A percentile compares a stretch with the other conserved stretches of the same genome.
Evolutionary conservation across 2,113 vertebrate genomes (phyloP).

Genomic region (Pongo abelii): DNA sequence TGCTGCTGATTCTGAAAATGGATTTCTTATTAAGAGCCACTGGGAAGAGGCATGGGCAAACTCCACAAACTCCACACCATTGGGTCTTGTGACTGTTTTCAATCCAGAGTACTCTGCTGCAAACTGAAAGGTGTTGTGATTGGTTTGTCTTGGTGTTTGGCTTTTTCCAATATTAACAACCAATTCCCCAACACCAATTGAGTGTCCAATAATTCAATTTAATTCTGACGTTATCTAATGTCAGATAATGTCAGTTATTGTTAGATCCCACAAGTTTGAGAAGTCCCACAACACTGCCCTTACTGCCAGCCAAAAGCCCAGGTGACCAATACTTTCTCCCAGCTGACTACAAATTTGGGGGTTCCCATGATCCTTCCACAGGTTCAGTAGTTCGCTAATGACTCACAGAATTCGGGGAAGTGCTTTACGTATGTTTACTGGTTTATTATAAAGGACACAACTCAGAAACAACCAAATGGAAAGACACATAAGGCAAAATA

Average conservation of each 20-base stretch:
- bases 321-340: not conserved
- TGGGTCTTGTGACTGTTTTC: not conserved
- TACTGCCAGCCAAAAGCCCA: not conserved
- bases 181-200: not conserved
- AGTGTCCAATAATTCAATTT: not conserved
- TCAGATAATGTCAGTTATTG: not conserved
- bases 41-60: not conserved
- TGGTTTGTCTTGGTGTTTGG: not conserved
- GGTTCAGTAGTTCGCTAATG: not conserved
- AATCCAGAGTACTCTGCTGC: not conserved
- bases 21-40: not conserved
- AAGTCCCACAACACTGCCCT: not conserved
- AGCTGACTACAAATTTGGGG: not conserved
- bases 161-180: not conserved
- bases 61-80: not conserved
- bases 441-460: not conserved
- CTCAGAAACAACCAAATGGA: not conserved
- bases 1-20: not conserved
- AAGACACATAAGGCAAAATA: not conserved
- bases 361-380: not conserved
- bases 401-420: not conserved
- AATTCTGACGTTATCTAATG: not conserved
- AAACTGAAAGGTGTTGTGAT: not conserved
- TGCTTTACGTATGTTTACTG: not conserved
- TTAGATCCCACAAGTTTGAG: not conserved